Base-by-base conservation (phyloP, 2,888 invertebrate genomes). In the Helleia helle region DNA sequence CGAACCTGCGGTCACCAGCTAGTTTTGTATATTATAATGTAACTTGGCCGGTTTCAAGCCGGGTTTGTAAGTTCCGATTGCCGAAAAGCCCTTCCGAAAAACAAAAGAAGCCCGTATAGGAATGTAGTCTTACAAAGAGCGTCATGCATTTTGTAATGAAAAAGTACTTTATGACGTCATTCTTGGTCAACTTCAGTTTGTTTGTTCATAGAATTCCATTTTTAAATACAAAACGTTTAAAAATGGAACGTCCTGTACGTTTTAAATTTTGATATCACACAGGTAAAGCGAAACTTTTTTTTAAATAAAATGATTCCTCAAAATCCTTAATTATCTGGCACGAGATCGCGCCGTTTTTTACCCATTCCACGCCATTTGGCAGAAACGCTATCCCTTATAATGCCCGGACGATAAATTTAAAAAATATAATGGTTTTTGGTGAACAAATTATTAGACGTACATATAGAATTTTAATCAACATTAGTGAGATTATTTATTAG, bases 261-360 rank as follows among this genome's bases (percentile, higher is more conserved):
- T 43, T 40, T 43, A 53, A 56, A 60, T 66, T 74, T 67, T 69
- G 74, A 73, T 71, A 74, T 57, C 66, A 65, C 81, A 64, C 81
- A 84, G 83, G 83, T 84, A 84, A 75, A 59, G 68, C 70, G 60
- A 73, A 75, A 71, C 65, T 60, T 77, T 74, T 71, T 71, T 74
- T 61, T 58, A 66, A 64, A 71, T 67, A 68, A 74, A 72, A 70
- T 65, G 66, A 68, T 71, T 73, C 71, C 65, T 62, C 71, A 63
- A 70, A 72, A 68, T 58, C 76, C 75, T 72, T 79, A 80, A 84
- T 81, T 80, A 84, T 81, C 81, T 60, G 70, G 65, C 76, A 71
- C 75, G 73, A 77, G 80, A 81, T 81, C 81, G 77, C 70, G 58
- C 62, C 58, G 70, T 77, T 80, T 81, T 79, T 76, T 52, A 55